These are phyloP conservation scores for Conchocele bisecta DNA, from an alignment of 2,888 invertebrate genomes.

Conservation along the genomic window DNA sequence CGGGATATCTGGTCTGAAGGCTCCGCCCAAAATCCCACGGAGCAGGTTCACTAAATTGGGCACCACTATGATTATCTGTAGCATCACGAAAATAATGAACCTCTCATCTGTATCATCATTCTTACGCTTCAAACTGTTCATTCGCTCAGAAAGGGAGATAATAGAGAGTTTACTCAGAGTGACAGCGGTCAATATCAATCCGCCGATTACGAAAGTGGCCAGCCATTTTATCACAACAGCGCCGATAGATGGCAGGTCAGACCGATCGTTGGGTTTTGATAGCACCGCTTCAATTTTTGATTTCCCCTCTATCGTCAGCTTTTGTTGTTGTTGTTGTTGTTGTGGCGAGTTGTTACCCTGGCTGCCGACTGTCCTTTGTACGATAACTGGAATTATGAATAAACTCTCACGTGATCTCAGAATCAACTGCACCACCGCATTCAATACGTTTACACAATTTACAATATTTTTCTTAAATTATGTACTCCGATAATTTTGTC, in stretches of 20 bases:
- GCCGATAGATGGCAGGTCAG: slow-evolving; percentile 41
- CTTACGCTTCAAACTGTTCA: slow-evolving; percentile 8
- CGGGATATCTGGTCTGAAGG: slow-evolving; percentile 61
- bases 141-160: slow-evolving; percentile 44
- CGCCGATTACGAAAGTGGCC: slow-evolving; percentile 47
- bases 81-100: slow-evolving; percentile 48
- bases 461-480: too few species aligned
- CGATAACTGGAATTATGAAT: too few species aligned
- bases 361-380: too few species aligned
- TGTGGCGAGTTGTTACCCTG: too few species aligned
- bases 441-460: too few species aligned
- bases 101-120: neutral
- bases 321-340: too few species aligned
- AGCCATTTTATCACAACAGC: slow-evolving; percentile 65
- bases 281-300: slow-evolving; percentile 38
- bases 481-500: too few species aligned
- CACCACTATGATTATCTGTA: slow-evolving; percentile 53
- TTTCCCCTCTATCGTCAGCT: slow-evolving; percentile 24
- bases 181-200: slow-evolving; percentile 44
- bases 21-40: slow-evolving; percentile 62
- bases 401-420: too few species aligned
- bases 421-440: too few species aligned
- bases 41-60: slow-evolving; percentile 65
- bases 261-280: slow-evolving; percentile 1
- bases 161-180: slow-evolving; percentile 55